phyloP scores from a whole-genome alignment of 2,797 vertebrate species.

The Distichodus sexfasciatus region DNA sequence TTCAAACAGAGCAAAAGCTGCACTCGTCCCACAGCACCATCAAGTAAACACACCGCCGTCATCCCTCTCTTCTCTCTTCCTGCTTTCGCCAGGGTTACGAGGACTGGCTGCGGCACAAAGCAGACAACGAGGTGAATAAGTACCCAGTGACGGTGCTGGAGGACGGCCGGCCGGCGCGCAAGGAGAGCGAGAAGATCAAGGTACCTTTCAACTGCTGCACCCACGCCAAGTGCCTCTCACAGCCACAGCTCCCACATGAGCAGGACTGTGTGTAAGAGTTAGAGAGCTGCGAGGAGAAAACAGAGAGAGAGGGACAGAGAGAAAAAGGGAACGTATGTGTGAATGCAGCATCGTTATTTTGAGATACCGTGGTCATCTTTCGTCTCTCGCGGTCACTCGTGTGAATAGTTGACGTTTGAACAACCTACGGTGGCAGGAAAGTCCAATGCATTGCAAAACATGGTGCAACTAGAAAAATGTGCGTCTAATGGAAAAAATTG shows the following conservation, averaged over 20 bases:
- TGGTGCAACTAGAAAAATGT: too few species aligned
- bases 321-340: background rate
- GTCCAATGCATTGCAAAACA: too few species aligned
- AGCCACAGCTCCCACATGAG: constrained; percentile 31
- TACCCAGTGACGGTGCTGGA: constrained; percentile 87
- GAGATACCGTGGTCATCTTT: background rate
- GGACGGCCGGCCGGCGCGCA: constrained; percentile 77
- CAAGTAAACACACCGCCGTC: background rate
- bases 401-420: background rate
- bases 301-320: background rate
- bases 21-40: background rate
- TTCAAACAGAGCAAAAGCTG: background rate
- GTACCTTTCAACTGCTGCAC: constrained; percentile 66
- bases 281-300: too few species aligned
- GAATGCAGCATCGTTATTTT: constrained; percentile 1
- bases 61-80: constrained; percentile 35
- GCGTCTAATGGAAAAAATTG: too few species aligned
- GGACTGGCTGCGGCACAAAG: constrained; percentile 96
- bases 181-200: constrained; percentile 94
- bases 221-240: constrained; percentile 12
- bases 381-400: background rate
- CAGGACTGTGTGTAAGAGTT: constrained; percentile 8
- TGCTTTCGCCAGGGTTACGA: constrained; percentile 85
- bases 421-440: background rate
- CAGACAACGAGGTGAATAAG: constrained; percentile 96